A percentile compares a stretch with the other conserved stretches of the same genome.
phyloP scores from a whole-genome alignment of 2,888 invertebrate species.

The Crepidodera aurea region DNA sequence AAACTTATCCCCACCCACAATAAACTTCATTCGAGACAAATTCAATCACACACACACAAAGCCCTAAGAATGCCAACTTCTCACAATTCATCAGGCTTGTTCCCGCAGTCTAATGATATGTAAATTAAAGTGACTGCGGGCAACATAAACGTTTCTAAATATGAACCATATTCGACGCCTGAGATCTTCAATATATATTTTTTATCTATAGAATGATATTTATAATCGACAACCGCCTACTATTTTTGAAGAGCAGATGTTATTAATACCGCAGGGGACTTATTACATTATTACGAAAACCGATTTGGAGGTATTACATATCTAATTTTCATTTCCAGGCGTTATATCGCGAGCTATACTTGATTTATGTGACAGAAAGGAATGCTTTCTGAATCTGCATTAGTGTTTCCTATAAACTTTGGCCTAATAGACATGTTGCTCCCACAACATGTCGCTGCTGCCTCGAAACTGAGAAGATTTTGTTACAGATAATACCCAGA shows the following conservation, averaged over 20 bases:
- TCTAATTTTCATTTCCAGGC: slow-evolving; percentile 7
- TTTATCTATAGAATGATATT: slow-evolving; percentile 22
- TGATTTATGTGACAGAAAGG: slow-evolving; percentile 33
- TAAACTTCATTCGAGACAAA: slow-evolving; percentile 28
- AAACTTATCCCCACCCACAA: slow-evolving; percentile 26
- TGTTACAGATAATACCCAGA: slow-evolving; percentile 16
- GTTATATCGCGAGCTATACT: not conserved
- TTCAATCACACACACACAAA: slow-evolving; percentile 25
- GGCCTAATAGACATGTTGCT: slow-evolving; percentile 33
- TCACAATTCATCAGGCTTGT: slow-evolving; percentile 28
- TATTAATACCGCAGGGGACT: slow-evolving; percentile 45
- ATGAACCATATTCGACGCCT: slow-evolving; percentile 41
- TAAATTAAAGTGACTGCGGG: slow-evolving; percentile 30
- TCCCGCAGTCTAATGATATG: slow-evolving; percentile 30
- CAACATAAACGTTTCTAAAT: slow-evolving; percentile 36
- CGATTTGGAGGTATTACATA: slow-evolving; percentile 53
- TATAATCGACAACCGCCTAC: slow-evolving; percentile 34
- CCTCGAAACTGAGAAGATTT: slow-evolving; percentile 31
- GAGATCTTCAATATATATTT: no score
- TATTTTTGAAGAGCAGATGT: slow-evolving; percentile 33
- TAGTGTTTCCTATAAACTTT: slow-evolving; percentile 29
- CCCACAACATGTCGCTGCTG: slow-evolving; percentile 18
- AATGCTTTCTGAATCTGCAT: slow-evolving; percentile 32
- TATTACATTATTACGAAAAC: slow-evolving; percentile 58
- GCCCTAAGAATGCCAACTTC: slow-evolving; percentile 17